Percentiles rank a stretch among this genome's conserved stretches.
These are phyloP conservation scores for Helicoverpa zea DNA, from an alignment of 1,140 invertebrate species.

Conservation along the genomic window DNA sequence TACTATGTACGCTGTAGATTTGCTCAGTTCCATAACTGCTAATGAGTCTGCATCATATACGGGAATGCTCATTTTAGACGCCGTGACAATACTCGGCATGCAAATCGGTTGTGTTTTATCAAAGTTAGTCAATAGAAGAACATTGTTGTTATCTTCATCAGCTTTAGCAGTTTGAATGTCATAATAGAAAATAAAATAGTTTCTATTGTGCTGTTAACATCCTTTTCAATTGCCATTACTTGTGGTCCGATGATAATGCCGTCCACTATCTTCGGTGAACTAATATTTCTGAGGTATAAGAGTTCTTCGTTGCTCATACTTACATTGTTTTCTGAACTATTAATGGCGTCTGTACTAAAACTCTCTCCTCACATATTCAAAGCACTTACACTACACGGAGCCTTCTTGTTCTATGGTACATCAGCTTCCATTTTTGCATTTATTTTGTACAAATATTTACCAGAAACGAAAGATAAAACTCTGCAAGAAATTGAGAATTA, in stretches of 20 bases:
- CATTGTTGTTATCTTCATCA: slow-evolving; percentile 50
- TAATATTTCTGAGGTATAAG: slow-evolving; percentile 58
- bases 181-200: slow-evolving; percentile 49
- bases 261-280: slow-evolving; percentile 59
- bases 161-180: slow-evolving; percentile 29
- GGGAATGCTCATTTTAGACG: slow-evolving; percentile 57
- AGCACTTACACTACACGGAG: slow-evolving; percentile 53
- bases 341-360: slow-evolving; percentile 55
- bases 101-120: slow-evolving; percentile 55
- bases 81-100: slow-evolving; percentile 57
- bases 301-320: slow-evolving; percentile 50
- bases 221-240: slow-evolving; percentile 53
- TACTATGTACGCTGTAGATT: slow-evolving; percentile 60
- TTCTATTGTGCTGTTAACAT: slow-evolving; percentile 52
- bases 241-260: slow-evolving; percentile 58
- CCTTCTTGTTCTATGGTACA: slow-evolving; percentile 59
- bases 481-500: slow-evolving; percentile 57
- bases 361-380: slow-evolving; percentile 57
- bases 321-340: slow-evolving; percentile 53
- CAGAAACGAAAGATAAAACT: slow-evolving; percentile 65
- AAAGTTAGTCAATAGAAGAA: slow-evolving; percentile 55
- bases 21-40: slow-evolving; percentile 61
- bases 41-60: slow-evolving; percentile 52
- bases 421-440: slow-evolving; percentile 52
- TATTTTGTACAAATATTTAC: slow-evolving; percentile 59